Conservation (phyloP, 64 coral and sea anemone genomes). For the Actinia equina region DNA sequence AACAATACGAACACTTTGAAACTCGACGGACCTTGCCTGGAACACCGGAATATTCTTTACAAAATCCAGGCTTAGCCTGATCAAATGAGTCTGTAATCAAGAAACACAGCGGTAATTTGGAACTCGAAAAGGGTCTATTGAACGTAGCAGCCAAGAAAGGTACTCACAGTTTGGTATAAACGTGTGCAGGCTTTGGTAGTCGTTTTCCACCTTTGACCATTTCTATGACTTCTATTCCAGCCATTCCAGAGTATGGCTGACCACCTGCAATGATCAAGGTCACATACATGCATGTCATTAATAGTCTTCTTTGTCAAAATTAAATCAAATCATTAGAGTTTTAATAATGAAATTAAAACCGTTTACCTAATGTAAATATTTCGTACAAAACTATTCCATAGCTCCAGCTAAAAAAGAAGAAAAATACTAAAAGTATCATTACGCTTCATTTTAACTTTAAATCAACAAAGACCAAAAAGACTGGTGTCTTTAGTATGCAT, state of each 20-base stretch:
- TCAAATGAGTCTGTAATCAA: no score
- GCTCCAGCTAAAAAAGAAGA: slow-evolving; percentile 48
- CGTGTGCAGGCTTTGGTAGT: neutral
- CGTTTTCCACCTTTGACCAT: slow-evolving; percentile 14
- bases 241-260: slow-evolving; percentile 7
- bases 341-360: no score
- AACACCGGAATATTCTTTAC: no score
- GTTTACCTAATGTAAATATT: slow-evolving; percentile 66
- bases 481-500: no score
- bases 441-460: neutral
- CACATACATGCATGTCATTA: neutral
- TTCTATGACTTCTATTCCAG: slow-evolving; percentile 1
- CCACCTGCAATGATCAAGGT: neutral
- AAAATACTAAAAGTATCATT: neutral
- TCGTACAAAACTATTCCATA: slow-evolving; percentile 73
- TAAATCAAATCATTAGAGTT: no score
- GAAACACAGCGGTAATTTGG: no score
- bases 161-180: slow-evolving; percentile 3
- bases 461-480: no score
- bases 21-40: no score
- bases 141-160: neutral
- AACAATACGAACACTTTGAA: no score
- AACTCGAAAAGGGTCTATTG: neutral
- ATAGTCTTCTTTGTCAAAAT: no score
- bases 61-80: no score